Percentiles rank a stretch among this genome's conserved stretches.
phyloP scores from a whole-genome alignment of 1,140 invertebrate species.

The Mercenaria mercenaria region DNA sequence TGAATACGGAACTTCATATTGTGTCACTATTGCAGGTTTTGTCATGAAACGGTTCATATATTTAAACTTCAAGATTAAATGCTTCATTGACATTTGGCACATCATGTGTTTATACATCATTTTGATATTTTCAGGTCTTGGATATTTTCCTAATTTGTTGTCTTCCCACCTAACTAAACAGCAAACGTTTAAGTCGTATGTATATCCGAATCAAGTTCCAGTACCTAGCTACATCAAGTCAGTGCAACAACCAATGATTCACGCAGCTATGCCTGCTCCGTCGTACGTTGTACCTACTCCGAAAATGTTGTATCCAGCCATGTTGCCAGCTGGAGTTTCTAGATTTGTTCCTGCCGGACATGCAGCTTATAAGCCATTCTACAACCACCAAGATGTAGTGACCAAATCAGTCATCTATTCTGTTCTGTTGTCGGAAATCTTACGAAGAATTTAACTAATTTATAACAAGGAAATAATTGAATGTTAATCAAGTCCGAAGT shows the following conservation, averaged over 20 bases:
- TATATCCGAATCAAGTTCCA: background rate
- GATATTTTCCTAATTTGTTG: background rate
- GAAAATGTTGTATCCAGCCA: slow-evolving; percentile 4
- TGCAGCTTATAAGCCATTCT: background rate
- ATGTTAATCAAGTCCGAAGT: no score
- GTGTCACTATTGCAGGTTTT: no score
- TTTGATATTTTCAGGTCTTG: background rate
- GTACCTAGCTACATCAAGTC: background rate
- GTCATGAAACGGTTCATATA: no score
- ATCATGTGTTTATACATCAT: no score
- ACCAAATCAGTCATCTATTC: slow-evolving; percentile 23
- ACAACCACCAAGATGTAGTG: background rate
- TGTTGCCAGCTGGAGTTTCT: background rate
- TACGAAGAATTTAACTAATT: background rate
- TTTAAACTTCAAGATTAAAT: no score
- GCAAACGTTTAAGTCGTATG: no score
- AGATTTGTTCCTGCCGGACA: background rate
- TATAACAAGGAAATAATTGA: no score
- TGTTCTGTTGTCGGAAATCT: slow-evolving; percentile 11
- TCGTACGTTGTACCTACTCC: background rate
- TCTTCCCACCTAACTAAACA: background rate
- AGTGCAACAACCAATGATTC: background rate
- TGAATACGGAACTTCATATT: no score
- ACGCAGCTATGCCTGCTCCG: background rate
- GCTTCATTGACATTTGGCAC: no score